Conservation (phyloP, 2,113 vertebrate species). For the cattle (Bos taurus) region DNA sequence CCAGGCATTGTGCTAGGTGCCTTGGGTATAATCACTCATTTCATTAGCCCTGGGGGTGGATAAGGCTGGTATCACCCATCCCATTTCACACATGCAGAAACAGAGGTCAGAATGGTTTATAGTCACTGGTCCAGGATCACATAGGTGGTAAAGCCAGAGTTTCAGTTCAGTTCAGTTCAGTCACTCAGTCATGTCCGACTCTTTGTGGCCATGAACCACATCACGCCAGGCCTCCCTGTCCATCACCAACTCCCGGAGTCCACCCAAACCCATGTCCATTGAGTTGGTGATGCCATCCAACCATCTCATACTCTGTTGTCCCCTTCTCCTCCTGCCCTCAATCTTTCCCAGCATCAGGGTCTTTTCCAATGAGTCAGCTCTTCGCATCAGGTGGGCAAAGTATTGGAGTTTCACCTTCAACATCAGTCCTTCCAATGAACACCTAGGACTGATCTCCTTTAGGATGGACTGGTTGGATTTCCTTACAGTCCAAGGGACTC, state of each 20-base stretch:
- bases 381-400: not conserved
- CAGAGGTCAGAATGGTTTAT: not conserved
- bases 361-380: not conserved
- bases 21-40: not conserved
- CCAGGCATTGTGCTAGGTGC: not conserved
- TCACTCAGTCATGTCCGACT: rapidly evolving
- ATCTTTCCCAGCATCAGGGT: not conserved
- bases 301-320: not conserved
- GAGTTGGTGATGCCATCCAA: not conserved
- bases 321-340: not conserved
- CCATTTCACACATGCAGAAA: not conserved
- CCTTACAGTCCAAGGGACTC: not conserved
- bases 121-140: not conserved
- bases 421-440: not conserved
- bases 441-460: not conserved
- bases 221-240: not conserved
- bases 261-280: not conserved
- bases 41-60: not conserved
- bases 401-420: not conserved
- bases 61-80: not conserved
- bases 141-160: not conserved
- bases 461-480: not conserved
- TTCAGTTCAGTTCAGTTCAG: not conserved
- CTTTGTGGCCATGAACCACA: not conserved
- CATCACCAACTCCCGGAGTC: not conserved